These are phyloP conservation scores for Melanotaenia duboulayi DNA, from an alignment of 2,113 vertebrate species.

Conservation along the genomic window DNA sequence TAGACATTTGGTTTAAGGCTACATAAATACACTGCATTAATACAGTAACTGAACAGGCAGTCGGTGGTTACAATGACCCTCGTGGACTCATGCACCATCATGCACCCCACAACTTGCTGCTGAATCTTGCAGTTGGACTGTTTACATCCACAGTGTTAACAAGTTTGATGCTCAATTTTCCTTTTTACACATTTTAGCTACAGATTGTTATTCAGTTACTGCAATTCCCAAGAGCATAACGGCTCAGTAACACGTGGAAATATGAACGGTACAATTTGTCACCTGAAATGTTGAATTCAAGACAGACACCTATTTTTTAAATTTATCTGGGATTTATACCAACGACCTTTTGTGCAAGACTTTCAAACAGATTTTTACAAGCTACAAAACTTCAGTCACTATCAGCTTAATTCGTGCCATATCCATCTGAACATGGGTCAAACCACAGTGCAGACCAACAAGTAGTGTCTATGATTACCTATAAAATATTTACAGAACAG, in stretches of 20 bases:
- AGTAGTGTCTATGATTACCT: conserved; percentile 61
- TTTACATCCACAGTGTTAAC: conserved; percentile 1
- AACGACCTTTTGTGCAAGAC: conserved; percentile 40
- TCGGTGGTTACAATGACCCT: conserved; percentile 23
- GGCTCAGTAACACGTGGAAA: not conserved
- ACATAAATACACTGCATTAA: conserved; percentile 54
- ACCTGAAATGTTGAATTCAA: conserved; percentile 23
- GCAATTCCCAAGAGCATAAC: conserved; percentile 1
- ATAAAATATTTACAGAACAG: conserved; percentile 85
- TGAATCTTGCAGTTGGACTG: conserved; percentile 19
- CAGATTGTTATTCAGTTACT: conserved; percentile 10
- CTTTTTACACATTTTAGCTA: conserved; percentile 1
- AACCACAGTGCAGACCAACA: conserved; percentile 60
- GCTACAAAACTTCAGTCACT: conserved; percentile 49
- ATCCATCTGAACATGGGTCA: conserved; percentile 53
- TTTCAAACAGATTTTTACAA: conserved; percentile 39
- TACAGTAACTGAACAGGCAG: conserved; percentile 50
- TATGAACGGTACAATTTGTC: not conserved
- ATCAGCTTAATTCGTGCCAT: conserved; percentile 35
- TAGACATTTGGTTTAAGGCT: conserved; percentile 60
- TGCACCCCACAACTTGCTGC: conserved; percentile 29
- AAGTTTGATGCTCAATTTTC: conserved; percentile 11
- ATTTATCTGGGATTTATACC: conserved; percentile 12
- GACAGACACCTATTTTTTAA: not conserved
- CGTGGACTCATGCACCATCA: conserved; percentile 50